Evolutionary conservation across 2,797 vertebrate genomes (phyloP), one percentile per base, ranked within the genome.

Genomic region (Acrossocheilus wenchowensis): DNA sequence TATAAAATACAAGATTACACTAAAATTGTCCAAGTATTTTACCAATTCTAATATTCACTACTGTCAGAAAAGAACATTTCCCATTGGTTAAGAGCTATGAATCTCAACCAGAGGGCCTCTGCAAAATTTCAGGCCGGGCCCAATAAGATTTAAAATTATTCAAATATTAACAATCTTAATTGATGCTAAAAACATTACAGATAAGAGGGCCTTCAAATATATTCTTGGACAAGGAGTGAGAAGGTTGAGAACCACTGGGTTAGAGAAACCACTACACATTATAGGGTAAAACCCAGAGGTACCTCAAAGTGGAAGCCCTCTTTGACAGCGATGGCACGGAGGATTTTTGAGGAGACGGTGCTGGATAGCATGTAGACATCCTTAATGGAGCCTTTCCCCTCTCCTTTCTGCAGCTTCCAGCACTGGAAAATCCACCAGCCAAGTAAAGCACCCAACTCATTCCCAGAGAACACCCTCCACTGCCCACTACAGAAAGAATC

Each of bases 221-320:
- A 23, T 34, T 39, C 50, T 54, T 57, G 11, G 7, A 69, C 6
- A 21, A 21, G 15, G 8, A 36, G 19, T 36, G 34, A 0, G 14
- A 41, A 78, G 5, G 21, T 57, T 57, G 52, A 15, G 12, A 39
- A 78, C 9, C 36, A 15, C 75, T 17, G 21, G 23, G 50, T 7
- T 57, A 57, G 36, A 78, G 6, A 57, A 36, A 26, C 77, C 52
- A 60, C 21, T 19, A 39, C 30, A 39, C 4, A 12, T 48, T 62
- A 41, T 39, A 6, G 41, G 1, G 23, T 14, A 48, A 48, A 73
- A 43, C 41, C 10, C 36, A 43, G 84, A 10, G 10, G 88, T 93
- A 99, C 98, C 96, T 99, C 98, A 83, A 99, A 99, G 91, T 99
- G 98, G 91, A 99, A 99, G 34, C 98, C 97, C 87, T 99, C 98